Evolutionary conservation across 2,113 vertebrate genomes (phyloP), one percentile per base, ranked within the genome.

Genomic region (Crotalus horridus): DNA sequence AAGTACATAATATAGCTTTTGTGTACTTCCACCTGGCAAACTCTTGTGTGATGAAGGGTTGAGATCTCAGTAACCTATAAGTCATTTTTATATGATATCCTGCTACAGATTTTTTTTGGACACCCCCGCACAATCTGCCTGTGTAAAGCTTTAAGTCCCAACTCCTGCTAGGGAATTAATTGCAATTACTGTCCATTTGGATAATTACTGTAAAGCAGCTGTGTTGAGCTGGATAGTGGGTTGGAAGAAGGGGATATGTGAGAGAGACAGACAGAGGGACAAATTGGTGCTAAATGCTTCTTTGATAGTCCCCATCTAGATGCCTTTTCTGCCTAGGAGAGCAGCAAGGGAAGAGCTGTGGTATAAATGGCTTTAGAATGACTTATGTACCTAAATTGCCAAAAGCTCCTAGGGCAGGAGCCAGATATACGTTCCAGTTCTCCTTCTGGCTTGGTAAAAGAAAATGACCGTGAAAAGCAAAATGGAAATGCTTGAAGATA

Each of bases 131-230:
- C 81, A 69, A 90, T 92, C 91, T 94, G 88, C 74, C n/a, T 33
- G 48, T 21, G 74, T 48, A 13, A 88, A 87, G 93, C 81, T 94
- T 92, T 92, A 85, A 54, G 81, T 51, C 51, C 81, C 74, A 88
- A 94, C 90, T 88, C 91, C 74, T 26, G 56, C 20, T 55, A 54
- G 88, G 93, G 91, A 94, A 94, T 94, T 92, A 94, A 54, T 85
- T 51, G 58, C 81, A 92, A 90, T 94, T 92, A 94, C 92, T 86
- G 53, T 87, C 91, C 91, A 92, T 94, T 94, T 94, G 88, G 93
- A 94, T 94, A 94, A 94, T 94, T 94, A 88, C 81, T 90, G 24
- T 29, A 3, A 11, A 93, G 89, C 92, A 89, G 91, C 69, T 86
- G 88, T 81, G 12, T 55, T 90, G 24, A 85, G 12, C 86, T 64